Evolutionary conservation across 2,113 vertebrate species (phyloP).

Genomic region (Spermophilus dauricus): DNA sequence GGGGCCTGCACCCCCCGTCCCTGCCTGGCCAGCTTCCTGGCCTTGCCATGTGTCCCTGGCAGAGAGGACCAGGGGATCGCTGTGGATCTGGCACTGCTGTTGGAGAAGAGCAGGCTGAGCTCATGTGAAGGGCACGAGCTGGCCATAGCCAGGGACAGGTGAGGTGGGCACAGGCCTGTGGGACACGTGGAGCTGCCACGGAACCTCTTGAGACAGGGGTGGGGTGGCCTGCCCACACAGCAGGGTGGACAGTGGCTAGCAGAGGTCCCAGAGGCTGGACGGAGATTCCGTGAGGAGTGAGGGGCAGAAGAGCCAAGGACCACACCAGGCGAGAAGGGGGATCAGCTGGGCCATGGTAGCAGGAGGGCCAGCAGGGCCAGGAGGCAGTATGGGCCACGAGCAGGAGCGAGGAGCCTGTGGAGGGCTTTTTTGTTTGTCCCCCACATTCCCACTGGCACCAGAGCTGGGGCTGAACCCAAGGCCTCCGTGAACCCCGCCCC

Average conservation of each 20-base stretch:
- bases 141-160: not conserved
- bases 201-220: not conserved
- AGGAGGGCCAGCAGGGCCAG: not conserved
- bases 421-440: not conserved
- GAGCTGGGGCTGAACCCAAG: not conserved
- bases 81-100: not conserved
- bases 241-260: not conserved
- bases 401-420: not conserved
- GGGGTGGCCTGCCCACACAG: not conserved
- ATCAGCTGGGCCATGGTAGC: not conserved
- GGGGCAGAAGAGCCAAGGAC: not conserved
- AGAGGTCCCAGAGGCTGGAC: not conserved
- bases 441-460: too few species aligned
- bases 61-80: not conserved
- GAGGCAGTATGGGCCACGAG: not conserved
- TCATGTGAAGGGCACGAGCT: fast-evolving
- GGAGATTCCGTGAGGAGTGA: not conserved
- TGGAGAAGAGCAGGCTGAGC: not conserved
- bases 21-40: fast-evolving
- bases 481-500: not conserved
- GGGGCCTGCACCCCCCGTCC: fast-evolving
- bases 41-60: too few species aligned
- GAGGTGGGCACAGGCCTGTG: fast-evolving
- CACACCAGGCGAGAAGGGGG: not conserved
- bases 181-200: fast-evolving